phyloP scores from a whole-genome alignment of 2,888 invertebrate genomes.

The Hemicrepidius hirtus region DNA sequence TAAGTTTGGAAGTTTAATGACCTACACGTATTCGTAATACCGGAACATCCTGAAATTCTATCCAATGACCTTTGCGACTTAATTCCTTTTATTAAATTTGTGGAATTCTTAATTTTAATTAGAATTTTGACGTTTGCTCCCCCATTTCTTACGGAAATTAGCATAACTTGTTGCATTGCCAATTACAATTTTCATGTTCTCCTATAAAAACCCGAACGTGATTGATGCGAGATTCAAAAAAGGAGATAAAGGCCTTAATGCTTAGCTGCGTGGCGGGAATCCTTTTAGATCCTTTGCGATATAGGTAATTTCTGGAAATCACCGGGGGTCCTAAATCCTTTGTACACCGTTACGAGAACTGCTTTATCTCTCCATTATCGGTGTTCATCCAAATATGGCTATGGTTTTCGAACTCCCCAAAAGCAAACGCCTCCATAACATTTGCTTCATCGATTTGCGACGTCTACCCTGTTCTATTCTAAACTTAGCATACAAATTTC shows the following conservation, averaged over 20 bases:
- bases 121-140: background rate
- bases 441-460: conserved; percentile 13
- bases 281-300: background rate
- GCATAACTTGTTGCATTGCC: background rate
- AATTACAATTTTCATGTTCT: background rate
- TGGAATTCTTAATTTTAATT: background rate
- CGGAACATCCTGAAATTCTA: too few relatives aligned
- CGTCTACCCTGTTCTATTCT: conserved; percentile 1
- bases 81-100: background rate
- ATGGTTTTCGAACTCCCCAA: conserved; percentile 13
- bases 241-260: background rate
- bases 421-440: conserved; percentile 25
- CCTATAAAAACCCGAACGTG: background rate
- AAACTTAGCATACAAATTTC: conserved; percentile 14
- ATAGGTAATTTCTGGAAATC: conserved; percentile 21
- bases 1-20: too few relatives aligned
- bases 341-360: conserved; percentile 13
- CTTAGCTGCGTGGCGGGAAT: background rate
- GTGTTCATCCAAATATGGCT: conserved; percentile 15
- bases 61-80: too few relatives aligned
- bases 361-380: conserved; percentile 24
- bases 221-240: background rate
- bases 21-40: too few relatives aligned
- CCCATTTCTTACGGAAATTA: background rate
- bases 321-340: conserved; percentile 23